These are phyloP conservation scores for Willowsia nigromaculata DNA, from an alignment of 2,888 invertebrate species.

Conservation along the genomic window DNA sequence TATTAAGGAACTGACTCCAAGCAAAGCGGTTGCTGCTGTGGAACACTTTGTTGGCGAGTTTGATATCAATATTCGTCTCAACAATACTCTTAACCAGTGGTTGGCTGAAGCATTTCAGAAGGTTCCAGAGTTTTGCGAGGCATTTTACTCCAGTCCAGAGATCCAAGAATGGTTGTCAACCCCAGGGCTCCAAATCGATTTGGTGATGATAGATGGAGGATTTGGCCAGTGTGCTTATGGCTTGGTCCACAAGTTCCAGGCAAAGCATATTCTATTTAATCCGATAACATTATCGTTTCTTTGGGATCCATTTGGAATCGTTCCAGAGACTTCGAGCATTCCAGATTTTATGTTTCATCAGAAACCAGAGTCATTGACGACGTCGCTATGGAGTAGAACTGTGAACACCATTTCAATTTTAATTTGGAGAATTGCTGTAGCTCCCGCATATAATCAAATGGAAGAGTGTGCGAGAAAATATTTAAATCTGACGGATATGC, in stretches of 20 bases:
- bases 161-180: slow-evolving; percentile 32
- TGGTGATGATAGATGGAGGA: slow-evolving; percentile 9
- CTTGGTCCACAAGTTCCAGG: slow-evolving; percentile 35
- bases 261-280: slow-evolving; percentile 36
- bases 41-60: neutral
- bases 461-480: neutral
- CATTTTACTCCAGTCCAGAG: slow-evolving; percentile 55
- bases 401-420: neutral
- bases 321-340: slow-evolving; percentile 34
- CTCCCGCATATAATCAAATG: too few species aligned
- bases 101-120: neutral
- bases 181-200: slow-evolving; percentile 31
- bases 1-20: neutral
- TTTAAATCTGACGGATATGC: slow-evolving; percentile 50
- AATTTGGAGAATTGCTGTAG: neutral
- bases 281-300: neutral
- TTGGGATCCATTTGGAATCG: slow-evolving; percentile 9
- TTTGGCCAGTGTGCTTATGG: slow-evolving; percentile 52
- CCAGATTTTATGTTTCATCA: slow-evolving; percentile 15
- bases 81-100: neutral
- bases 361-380: neutral
- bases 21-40: neutral
- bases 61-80: slow-evolving; percentile 54
- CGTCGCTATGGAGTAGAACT: neutral
- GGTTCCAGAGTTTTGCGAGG: slow-evolving; percentile 18